phyloP scores from a whole-genome alignment of 2,113 vertebrate genomes.

The Brienomyrus longianalis region DNA sequence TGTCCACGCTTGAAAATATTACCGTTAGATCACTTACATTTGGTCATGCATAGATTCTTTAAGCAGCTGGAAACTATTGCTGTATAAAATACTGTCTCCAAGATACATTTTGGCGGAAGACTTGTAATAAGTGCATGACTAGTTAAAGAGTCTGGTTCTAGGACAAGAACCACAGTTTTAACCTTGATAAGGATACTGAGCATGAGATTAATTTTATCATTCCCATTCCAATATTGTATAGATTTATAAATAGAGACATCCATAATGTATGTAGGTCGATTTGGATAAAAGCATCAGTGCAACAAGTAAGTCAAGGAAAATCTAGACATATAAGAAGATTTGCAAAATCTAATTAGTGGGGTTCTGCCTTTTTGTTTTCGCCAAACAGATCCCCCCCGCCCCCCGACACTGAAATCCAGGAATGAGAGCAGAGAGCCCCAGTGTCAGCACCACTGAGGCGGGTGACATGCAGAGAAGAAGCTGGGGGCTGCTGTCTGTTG shows the following conservation, averaged over 20 bases:
- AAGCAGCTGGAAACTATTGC: not conserved
- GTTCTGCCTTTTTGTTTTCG: not conserved
- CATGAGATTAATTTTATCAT: not conserved
- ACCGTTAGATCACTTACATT: not conserved
- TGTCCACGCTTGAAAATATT: not conserved
- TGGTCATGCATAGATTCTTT: not conserved
- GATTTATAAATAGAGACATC: conserved; percentile 9
- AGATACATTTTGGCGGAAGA: not conserved
- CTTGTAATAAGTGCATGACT: not conserved
- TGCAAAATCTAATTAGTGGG: not conserved
- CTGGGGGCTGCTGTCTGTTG: conserved; percentile 28
- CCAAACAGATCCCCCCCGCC: not conserved
- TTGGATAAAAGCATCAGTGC: not conserved
- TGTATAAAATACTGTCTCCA: not conserved
- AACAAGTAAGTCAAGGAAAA: conserved; percentile 2
- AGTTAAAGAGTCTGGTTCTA: not conserved
- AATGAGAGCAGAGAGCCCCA: not conserved
- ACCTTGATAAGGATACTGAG: not conserved
- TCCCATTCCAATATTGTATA: not conserved
- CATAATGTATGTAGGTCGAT: not conserved
- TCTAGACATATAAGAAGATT: not conserved
- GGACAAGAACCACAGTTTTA: not conserved
- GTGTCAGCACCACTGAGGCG: conserved; percentile 46
- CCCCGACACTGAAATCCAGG: not conserved
- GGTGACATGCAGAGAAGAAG: conserved; percentile 53